phyloP scores from a whole-genome alignment of 2,797 vertebrate genomes.

The Oophaga sylvatica region DNA sequence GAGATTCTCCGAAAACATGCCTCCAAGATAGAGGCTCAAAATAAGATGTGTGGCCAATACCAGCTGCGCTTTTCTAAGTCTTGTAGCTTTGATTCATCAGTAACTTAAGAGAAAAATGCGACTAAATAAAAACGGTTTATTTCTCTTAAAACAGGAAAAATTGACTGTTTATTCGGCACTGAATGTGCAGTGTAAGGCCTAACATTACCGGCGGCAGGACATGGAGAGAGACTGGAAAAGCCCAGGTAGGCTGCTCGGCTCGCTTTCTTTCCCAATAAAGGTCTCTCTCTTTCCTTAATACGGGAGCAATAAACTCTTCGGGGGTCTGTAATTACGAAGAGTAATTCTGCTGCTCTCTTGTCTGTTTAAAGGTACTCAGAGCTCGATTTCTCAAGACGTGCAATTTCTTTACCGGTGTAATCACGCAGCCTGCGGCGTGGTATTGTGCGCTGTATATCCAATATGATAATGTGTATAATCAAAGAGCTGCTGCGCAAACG shows the following conservation, averaged over 20 bases:
- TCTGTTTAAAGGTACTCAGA: conserved; percentile 59
- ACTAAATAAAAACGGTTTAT: not conserved
- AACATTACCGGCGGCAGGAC: conserved; percentile 19
- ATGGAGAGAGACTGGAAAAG: not conserved
- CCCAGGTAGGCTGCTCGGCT: not conserved
- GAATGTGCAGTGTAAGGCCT: not conserved
- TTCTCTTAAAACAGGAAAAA: not conserved
- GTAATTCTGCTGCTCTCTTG: conserved; percentile 57
- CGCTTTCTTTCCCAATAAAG: conserved; percentile 51
- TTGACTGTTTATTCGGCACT: not conserved
- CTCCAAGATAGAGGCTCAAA: not conserved
- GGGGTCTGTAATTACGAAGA: conserved; percentile 60
- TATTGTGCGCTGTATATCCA: conserved; percentile 51
- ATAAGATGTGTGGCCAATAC: not conserved
- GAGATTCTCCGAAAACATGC: not conserved
- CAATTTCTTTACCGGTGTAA: conserved; percentile 58
- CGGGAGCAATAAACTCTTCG: conserved; percentile 57
- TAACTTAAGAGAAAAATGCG: not conserved
- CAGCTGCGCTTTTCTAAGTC: not conserved
- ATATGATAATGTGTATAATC: conserved; percentile 61
- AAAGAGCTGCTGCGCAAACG: conserved; percentile 29
- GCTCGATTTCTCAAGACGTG: conserved; percentile 47
- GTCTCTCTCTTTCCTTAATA: conserved; percentile 56
- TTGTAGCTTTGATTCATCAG: not conserved
- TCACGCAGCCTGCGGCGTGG: conserved; percentile 43